These are phyloP conservation scores for Stenopsyche tienmushanensis DNA, from an alignment of 1,140 invertebrate genomes.

Conservation along the genomic window DNA sequence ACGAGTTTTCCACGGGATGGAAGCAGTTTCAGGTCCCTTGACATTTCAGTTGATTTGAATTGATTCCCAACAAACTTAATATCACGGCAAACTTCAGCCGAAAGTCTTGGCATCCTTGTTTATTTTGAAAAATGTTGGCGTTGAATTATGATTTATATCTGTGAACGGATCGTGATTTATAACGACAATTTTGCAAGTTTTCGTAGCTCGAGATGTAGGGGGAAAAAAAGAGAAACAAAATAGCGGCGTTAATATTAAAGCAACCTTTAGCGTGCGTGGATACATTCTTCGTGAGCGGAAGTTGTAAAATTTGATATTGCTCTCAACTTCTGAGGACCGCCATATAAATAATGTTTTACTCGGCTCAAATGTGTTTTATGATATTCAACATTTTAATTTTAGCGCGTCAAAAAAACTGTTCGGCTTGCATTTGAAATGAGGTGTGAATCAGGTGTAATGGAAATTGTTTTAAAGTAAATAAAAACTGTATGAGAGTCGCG, in stretches of 20 bases:
- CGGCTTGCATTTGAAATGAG: no score
- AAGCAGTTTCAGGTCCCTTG: constrained; percentile 12
- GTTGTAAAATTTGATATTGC: no score
- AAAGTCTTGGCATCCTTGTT: constrained; percentile 20
- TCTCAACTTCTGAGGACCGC: no score
- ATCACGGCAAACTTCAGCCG: constrained; percentile 10
- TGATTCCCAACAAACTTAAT: constrained; percentile 35
- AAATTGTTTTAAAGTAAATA: no score
- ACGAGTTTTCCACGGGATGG: not conserved
- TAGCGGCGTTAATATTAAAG: constrained; percentile 13
- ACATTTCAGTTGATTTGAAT: constrained; percentile 37
- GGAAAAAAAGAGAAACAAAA: constrained; percentile 26
- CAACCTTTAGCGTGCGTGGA: not conserved
- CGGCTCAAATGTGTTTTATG: not conserved
- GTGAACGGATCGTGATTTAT: constrained; percentile 30
- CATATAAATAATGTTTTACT: no score
- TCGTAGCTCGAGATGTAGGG: no score
- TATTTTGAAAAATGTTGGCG: constrained; percentile 31
- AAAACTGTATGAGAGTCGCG: no score
- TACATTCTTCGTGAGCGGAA: not conserved
- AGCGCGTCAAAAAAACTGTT: no score
- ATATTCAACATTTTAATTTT: no score
- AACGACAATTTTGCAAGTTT: constrained; percentile 22
- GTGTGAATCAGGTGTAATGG: no score
- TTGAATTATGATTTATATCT: constrained; percentile 32